These are phyloP conservation scores for Cotesia glomerata DNA, from an alignment of 1,140 invertebrate genomes.

Conservation along the genomic window DNA sequence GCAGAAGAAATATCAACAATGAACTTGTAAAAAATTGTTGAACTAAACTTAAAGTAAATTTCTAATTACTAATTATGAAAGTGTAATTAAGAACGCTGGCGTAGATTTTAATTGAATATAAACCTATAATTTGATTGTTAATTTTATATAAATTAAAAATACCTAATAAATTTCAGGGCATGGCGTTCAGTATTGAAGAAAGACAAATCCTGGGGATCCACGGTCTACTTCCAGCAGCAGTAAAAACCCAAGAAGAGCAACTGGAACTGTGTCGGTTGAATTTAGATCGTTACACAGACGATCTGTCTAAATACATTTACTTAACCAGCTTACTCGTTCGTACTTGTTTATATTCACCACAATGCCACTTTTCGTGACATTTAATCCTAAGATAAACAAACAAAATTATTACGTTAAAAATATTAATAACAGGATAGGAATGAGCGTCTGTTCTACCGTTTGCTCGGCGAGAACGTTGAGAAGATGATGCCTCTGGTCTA, in stretches of 20 bases:
- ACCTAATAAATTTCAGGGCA: slow-evolving; percentile 69
- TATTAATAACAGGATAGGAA: slow-evolving; percentile 75
- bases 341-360: slow-evolving; percentile 24
- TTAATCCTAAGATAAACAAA: background rate
- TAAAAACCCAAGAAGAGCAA: slow-evolving; percentile 86
- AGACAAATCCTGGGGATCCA: slow-evolving; percentile 84
- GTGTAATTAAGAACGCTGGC: no score
- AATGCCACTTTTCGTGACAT: no score
- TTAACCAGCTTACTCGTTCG: slow-evolving; percentile 75
- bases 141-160: background rate
- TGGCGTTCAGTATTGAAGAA: slow-evolving; percentile 85
- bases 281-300: slow-evolving; percentile 73
- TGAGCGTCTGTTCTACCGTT: slow-evolving; percentile 91
- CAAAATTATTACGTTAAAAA: background rate
- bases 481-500: slow-evolving; percentile 91
- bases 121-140: background rate
- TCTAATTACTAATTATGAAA: no score
- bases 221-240: slow-evolving; percentile 78
- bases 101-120: no score
- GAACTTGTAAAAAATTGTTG: no score
- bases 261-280: slow-evolving; percentile 74
- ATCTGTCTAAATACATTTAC: slow-evolving; percentile 83
- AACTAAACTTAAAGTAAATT: no score
- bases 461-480: slow-evolving; percentile 86
- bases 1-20: no score